phyloP scores from a whole-genome alignment of 1,140 invertebrate genomes.

The Scaptomyza montana region DNA sequence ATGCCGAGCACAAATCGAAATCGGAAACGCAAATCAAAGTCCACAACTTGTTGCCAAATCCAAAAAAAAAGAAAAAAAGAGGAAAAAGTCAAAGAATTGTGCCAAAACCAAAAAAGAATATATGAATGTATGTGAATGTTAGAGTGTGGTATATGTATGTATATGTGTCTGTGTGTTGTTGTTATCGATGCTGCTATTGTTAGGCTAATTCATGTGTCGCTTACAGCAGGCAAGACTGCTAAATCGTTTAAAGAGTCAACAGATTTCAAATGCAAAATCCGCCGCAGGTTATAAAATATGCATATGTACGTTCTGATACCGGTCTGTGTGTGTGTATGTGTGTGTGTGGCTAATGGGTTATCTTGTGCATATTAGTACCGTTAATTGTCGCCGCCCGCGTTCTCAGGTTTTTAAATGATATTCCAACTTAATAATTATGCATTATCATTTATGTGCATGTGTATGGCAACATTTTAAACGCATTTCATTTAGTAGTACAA shows the following conservation, averaged over 20 bases:
- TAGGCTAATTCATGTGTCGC: constrained; percentile 79
- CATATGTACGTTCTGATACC: background rate
- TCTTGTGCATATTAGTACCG: constrained; percentile 32
- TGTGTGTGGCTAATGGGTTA: constrained; percentile 1
- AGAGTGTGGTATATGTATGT: background rate
- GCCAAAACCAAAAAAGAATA: constrained; percentile 37
- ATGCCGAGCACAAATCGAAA: constrained; percentile 58
- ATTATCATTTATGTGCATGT: background rate
- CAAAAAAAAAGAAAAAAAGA: constrained; percentile 12
- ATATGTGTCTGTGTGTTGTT: constrained; percentile 9
- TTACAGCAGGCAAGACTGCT: constrained; percentile 65
- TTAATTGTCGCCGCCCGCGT: constrained; percentile 26
- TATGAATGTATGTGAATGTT: background rate
- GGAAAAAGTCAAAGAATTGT: constrained; percentile 25
- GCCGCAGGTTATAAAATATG: constrained; percentile 41
- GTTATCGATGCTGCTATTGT: constrained; percentile 65
- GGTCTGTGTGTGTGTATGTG: background rate
- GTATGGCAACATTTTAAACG: constrained; percentile 34
- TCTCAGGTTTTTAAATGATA: constrained; percentile 26
- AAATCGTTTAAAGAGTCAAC: constrained; percentile 80
- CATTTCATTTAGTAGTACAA: constrained; percentile 56
- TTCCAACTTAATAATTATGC: constrained; percentile 33
- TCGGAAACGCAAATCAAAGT: constrained; percentile 73
- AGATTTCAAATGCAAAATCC: constrained; percentile 39
- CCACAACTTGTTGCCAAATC: constrained; percentile 77